phyloP scores from a whole-genome alignment of 2,113 vertebrate genomes.

The Hypomesus transpacificus region DNA sequence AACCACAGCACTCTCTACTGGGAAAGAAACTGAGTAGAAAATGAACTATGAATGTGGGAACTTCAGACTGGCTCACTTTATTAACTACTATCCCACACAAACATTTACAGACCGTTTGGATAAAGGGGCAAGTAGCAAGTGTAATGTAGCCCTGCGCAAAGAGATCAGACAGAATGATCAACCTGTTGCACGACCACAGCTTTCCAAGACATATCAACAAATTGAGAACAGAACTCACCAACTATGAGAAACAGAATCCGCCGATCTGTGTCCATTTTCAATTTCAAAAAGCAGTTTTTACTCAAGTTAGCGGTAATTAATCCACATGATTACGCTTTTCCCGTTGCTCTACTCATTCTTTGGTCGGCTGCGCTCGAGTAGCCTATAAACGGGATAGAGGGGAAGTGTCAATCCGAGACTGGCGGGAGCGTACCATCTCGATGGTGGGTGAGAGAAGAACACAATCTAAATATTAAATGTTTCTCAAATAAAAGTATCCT shows the following conservation, averaged over 20 bases:
- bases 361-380: slow-evolving; percentile 27
- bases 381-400: slow-evolving; percentile 26
- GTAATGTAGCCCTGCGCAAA: background rate
- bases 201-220: background rate
- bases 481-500: background rate
- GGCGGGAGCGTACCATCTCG: slow-evolving; percentile 69
- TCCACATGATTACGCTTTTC: slow-evolving; percentile 38
- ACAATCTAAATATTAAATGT: background rate
- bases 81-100: too few relatives aligned
- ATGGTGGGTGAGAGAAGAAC: slow-evolving; percentile 30
- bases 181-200: slow-evolving; percentile 58
- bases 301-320: slow-evolving; percentile 12
- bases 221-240: slow-evolving; percentile 43
- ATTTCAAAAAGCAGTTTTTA: slow-evolving; percentile 35
- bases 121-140: background rate
- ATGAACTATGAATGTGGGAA: too few relatives aligned
- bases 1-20: too few relatives aligned
- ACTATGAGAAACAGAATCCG: slow-evolving; percentile 54
- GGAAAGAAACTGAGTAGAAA: too few relatives aligned
- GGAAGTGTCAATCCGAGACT: slow-evolving; percentile 28
- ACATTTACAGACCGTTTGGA: too few relatives aligned
- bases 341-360: slow-evolving; percentile 23
- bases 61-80: too few relatives aligned
- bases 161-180: slow-evolving; percentile 28
- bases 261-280: slow-evolving; percentile 47